These are phyloP conservation scores for Potamilus streckersoni DNA, from an alignment of 1,140 invertebrate species.

Conservation along the genomic window DNA sequence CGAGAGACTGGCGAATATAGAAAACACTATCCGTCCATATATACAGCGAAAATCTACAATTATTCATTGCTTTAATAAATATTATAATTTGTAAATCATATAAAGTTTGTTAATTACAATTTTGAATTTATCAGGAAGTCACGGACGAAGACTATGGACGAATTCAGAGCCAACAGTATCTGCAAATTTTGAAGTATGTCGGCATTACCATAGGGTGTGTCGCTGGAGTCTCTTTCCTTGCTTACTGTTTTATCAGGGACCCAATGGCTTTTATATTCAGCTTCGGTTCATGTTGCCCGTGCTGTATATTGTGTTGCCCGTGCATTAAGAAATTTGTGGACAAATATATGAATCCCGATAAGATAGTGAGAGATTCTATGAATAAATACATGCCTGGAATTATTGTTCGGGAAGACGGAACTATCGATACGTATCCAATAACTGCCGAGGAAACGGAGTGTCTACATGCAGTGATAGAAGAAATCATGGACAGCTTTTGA, in stretches of 20 bases:
- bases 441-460: slow-evolving; percentile 20
- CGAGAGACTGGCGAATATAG: no score
- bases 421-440: slow-evolving; percentile 19
- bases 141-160: slow-evolving; percentile 12
- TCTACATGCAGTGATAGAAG: slow-evolving; percentile 18
- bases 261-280: slow-evolving; percentile 24
- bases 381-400: slow-evolving; percentile 32
- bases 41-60: no score
- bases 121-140: slow-evolving; percentile 8
- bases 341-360: slow-evolving; percentile 19
- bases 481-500: not conserved
- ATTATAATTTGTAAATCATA: no score
- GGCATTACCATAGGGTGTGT: slow-evolving; percentile 16
- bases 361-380: slow-evolving; percentile 19
- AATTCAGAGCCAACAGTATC: not conserved
- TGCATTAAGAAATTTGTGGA: slow-evolving; percentile 28
- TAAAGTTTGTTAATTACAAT: no score
- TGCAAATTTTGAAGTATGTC: slow-evolving; percentile 6
- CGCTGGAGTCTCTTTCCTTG: slow-evolving; percentile 11
- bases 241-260: slow-evolving; percentile 23
- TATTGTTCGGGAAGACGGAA: slow-evolving; percentile 24
- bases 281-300: slow-evolving; percentile 29
- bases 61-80: no score
- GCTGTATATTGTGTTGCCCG: slow-evolving; percentile 29
- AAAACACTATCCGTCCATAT: no score